Conservation (phyloP, 1,140 invertebrate genomes). For the Elysia chlorotica region DNA sequence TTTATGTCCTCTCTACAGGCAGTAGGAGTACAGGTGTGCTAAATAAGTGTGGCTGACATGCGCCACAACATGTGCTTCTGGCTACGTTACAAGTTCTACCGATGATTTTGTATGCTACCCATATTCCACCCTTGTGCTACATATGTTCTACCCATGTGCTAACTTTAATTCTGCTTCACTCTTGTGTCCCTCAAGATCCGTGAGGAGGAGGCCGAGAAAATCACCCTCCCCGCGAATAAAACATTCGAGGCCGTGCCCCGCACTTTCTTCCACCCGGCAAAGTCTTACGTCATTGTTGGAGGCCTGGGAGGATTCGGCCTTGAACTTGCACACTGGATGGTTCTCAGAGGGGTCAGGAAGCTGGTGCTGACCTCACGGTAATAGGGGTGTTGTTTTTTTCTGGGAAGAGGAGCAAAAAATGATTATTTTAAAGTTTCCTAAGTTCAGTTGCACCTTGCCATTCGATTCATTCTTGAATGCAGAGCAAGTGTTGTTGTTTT, state of each 20-base stretch:
- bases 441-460: not conserved
- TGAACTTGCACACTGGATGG: slow-evolving; percentile 89
- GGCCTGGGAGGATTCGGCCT: slow-evolving; percentile 95
- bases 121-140: too few species aligned
- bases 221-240: slow-evolving; percentile 61
- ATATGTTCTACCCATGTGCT: too few species aligned
- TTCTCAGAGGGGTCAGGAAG: slow-evolving; percentile 79
- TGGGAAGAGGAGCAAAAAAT: too few species aligned
- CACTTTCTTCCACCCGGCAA: slow-evolving; percentile 84
- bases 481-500: not conserved
- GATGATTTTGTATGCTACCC: too few species aligned
- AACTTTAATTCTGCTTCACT: too few species aligned
- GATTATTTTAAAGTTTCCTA: not conserved
- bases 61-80: too few species aligned
- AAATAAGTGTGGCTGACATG: too few species aligned
- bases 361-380: slow-evolving; percentile 85
- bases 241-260: slow-evolving; percentile 74
- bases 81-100: too few species aligned
- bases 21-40: too few species aligned
- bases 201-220: slow-evolving; percentile 1
- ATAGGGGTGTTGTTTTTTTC: not conserved
- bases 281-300: slow-evolving; percentile 84
- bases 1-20: too few species aligned
- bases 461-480: not conserved
- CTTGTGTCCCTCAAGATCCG: too few species aligned